Base-by-base conservation (phyloP, 2,797 vertebrate species). In the Thripadectes ignobilis region DNA sequence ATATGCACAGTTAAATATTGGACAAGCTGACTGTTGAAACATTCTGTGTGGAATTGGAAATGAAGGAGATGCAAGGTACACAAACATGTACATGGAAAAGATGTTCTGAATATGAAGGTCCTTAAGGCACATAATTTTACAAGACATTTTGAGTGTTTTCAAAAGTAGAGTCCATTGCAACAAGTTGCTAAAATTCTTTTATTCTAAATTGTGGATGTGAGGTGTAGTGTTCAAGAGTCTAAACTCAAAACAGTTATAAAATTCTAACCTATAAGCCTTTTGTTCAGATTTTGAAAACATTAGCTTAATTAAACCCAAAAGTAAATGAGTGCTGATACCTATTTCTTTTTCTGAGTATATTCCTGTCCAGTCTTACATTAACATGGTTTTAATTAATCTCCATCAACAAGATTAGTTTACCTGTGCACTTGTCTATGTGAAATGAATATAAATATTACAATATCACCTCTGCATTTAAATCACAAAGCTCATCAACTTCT, bases 391-490 rank as follows among this genome's bases (percentile, higher is more conserved):
- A 98, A 98, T 98, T 97, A 97, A 93, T 96, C 75, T 95, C 80
- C 93, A 96, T 95, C 95, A 96, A 93, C 87, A 91, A 83, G 73
- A 94, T 93, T 54, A 90, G 87, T 96, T 97, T 98, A 98, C 98
- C 96, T 98, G 96, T 97, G 95, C 96, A 97, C 91, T 96, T 97
- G 94, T 96, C 88, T 95, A 95, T 98, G 97, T 96, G 95, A 97
- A 98, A 97, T 94, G 95, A 97, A 96, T 97, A 97, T 93, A 98
- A 98, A 98, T 95, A 97, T 94, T 96, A 84, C 89, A 97, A 48
- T 92, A 98, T 97, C 97, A 98, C 95, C 95, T 98, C 95, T 89
- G 96, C 97, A 98, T 98, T 98, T 98, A 98, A 98, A 98, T 98
- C 98, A 98, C 96, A 97, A 97, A 97, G 94, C 98, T 98, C 98